A percentile compares a stretch with the other conserved stretches of the same genome.
These are phyloP conservation scores for Myocastor coypus DNA, from an alignment of 2,113 vertebrate genomes.

Conservation along the genomic window DNA sequence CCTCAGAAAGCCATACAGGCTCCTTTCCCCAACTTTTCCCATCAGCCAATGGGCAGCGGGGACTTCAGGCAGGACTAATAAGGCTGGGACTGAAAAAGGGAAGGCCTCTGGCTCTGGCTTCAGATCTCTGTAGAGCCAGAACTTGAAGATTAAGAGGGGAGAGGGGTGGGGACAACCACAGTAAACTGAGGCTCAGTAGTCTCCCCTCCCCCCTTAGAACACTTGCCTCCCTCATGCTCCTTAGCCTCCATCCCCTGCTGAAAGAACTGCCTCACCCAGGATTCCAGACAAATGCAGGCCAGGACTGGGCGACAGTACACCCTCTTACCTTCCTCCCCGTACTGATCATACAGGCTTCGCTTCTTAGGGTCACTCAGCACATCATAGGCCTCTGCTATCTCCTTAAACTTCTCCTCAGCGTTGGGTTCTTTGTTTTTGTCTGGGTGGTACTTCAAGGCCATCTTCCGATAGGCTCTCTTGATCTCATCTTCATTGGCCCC, in stretches of 20 bases:
- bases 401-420: constrained; percentile 98
- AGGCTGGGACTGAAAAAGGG: constrained; percentile 79
- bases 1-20: constrained; percentile 64
- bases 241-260: not conserved
- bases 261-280: not conserved
- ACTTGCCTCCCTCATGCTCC: not conserved
- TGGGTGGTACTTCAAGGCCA: constrained; percentile 98
- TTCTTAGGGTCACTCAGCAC: constrained; percentile 99
- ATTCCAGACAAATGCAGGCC: constrained; percentile 29
- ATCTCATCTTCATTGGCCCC: constrained; percentile 97
- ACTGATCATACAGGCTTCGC: constrained; percentile 95
- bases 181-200: not conserved
- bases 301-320: not conserved
- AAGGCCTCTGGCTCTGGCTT: constrained; percentile 36
- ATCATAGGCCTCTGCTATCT: constrained; percentile 98
- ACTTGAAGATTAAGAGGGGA: not conserved
- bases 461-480: constrained; percentile 98
- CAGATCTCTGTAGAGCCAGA: constrained; percentile 46
- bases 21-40: constrained; percentile 71
- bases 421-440: constrained; percentile 98
- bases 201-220: not conserved
- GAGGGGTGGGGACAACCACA: not conserved
- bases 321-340: constrained; percentile 97
- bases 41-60: constrained; percentile 81
- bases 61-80: constrained; percentile 87